Evolutionary conservation across 2,797 vertebrate species (phyloP), one percentile per base, ranked within the genome.

Genomic region (Apogon hyalosoma): DNA sequence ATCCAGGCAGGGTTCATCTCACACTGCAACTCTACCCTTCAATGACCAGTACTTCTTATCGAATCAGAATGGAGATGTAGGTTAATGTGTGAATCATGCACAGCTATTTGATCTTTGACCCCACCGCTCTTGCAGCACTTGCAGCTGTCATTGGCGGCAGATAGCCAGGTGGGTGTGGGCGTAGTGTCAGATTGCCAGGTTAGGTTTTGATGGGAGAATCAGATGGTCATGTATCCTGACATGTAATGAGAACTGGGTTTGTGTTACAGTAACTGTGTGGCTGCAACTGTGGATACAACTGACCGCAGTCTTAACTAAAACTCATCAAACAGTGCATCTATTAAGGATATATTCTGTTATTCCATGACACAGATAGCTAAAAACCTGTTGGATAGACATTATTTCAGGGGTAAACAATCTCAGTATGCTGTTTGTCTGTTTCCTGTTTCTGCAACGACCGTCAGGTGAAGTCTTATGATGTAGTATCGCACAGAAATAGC

Each of bases 1-100:
- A 83, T 77, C 57, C 60, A 62, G 16, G 36, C 40, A 42, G 50
- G 41, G 60, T 59, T 60, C 71, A 62, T 62, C 59, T 59, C 65
- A 41, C 28, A 14, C 19, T 16, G 84, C 58, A 86, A 89, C 84
- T 67, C 75, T 73, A 87, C 24, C 15, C 63, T 65, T 28, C 53
- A 39, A 49, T 64, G 71, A 73, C 62, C 9, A 7, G 21, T 15
- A 31, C 56, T 57, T 48, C 63, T 71, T 73, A 54, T 57, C 0
- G 6, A 80, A 90, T 88, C 73, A 77, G 79, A 90, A 86, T 82
- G 24, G 48, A 67, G 55, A 87, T 80, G 67, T 80, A 74, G 90
- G 88, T 84, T 84, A 87, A 88, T 79, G 83, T 54, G 56, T 10
- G 12, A 79, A 71, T 80, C 9, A 2, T 56, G 69, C 66, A 18